A percentile compares a stretch with the other conserved stretches of the same genome.
Evolutionary conservation across 35 echinoderm and acorn worm species (phyloP).

Genomic region (Apostichopus parvimensis): DNA sequence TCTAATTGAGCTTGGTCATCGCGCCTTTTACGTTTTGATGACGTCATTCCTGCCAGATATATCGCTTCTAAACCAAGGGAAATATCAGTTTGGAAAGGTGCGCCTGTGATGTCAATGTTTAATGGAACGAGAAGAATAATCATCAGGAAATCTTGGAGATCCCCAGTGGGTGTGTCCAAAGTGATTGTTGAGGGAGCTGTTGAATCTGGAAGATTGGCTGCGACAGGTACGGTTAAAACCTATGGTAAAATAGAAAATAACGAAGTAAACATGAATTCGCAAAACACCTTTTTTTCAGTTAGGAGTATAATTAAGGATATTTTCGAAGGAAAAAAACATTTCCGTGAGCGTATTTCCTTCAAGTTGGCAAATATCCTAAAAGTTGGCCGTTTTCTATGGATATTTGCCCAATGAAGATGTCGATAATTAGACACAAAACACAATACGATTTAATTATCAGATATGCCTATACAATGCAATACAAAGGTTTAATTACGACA

Average conservation of each 20-base stretch:
- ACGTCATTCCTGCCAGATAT: not conserved
- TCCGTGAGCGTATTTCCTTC: too few species aligned
- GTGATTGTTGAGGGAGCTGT: not conserved
- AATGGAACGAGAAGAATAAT: slow-evolving; percentile 3
- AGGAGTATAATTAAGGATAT: too few species aligned
- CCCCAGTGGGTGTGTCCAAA: not conserved
- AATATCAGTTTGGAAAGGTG: slow-evolving; percentile 9
- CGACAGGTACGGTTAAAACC: not conserved
- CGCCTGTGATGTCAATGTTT: not conserved
- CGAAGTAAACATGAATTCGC: not conserved
- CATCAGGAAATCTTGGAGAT: slow-evolving; percentile 28
- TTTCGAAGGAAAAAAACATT: too few species aligned
- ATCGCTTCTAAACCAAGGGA: not conserved
- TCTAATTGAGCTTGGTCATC: not conserved
- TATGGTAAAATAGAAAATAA: not conserved
- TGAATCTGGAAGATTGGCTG: not conserved
- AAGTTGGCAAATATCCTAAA: too few species aligned
- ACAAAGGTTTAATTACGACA: too few species aligned
- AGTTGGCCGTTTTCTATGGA: too few species aligned
- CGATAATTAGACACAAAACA: too few species aligned
- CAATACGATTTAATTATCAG: too few species aligned
- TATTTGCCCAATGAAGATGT: too few species aligned
- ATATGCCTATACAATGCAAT: too few species aligned
- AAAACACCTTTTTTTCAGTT: too few species aligned
- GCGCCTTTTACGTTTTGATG: not conserved